A percentile compares a stretch with the other conserved stretches of the same genome.
Conservation (phyloP, 2,113 vertebrate genomes). For the Progne subis region DNA sequence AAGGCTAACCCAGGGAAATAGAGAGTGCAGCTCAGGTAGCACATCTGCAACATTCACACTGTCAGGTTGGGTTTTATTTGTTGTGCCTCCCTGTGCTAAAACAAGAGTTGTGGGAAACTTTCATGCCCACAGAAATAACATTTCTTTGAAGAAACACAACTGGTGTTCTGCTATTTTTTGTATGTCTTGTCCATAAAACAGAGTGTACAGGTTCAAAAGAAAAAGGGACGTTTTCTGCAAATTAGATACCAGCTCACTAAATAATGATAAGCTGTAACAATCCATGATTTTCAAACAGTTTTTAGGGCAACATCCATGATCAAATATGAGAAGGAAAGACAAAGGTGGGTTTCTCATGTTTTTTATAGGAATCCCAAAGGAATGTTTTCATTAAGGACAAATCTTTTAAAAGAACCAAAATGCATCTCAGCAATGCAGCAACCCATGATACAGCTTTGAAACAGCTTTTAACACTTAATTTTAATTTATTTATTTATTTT, state of each 20-base stretch:
- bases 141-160: not conserved
- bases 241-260: not conserved
- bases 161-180: not conserved
- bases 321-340: not conserved
- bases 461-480: not conserved
- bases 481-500: not conserved
- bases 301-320: not conserved
- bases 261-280: not conserved
- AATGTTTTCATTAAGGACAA: not conserved
- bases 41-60: not conserved
- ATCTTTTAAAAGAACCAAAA: not conserved
- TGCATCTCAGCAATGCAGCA: not conserved
- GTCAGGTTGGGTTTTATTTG: not conserved
- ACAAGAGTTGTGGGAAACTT: not conserved
- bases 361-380: not conserved
- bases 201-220: not conserved
- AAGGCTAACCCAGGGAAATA: not conserved
- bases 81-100: not conserved
- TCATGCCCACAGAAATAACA: not conserved
- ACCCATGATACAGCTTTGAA: not conserved
- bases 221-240: not conserved
- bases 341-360: not conserved
- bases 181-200: not conserved
- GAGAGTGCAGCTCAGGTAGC: not conserved
- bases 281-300: not conserved